Conservation (phyloP, 2,888 invertebrate genomes). For the Nudaria mundana region DNA sequence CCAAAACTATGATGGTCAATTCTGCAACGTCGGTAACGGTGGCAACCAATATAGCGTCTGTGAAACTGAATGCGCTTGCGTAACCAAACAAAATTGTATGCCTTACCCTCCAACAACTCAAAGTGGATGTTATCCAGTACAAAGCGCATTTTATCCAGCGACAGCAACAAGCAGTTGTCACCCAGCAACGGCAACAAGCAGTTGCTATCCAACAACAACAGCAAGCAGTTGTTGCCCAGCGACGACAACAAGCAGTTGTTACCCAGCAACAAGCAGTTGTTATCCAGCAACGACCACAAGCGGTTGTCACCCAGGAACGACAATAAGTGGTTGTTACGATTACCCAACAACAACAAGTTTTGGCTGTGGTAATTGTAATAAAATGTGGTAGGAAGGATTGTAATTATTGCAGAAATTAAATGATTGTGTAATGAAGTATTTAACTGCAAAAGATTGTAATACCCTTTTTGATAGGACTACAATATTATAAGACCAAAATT, state of each 20-base stretch:
- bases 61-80: slow-evolving; percentile 25
- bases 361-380: too few species aligned
- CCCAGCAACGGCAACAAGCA: slow-evolving; percentile 2
- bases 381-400: too few species aligned
- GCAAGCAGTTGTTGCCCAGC: background rate
- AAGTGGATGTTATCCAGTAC: background rate
- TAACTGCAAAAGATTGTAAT: too few species aligned
- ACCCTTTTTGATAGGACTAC: too few species aligned
- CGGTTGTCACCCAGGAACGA: too few species aligned
- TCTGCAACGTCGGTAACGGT: slow-evolving; percentile 14
- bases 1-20: slow-evolving; percentile 48
- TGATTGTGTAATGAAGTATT: too few species aligned
- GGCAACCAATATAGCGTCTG: slow-evolving; percentile 2
- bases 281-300: too few species aligned
- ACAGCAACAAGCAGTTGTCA: background rate
- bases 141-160: background rate
- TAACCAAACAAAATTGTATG: slow-evolving; percentile 15
- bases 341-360: too few species aligned
- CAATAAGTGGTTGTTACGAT: too few species aligned
- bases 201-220: background rate
- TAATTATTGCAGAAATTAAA: too few species aligned
- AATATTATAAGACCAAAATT: too few species aligned
- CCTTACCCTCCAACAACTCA: slow-evolving; percentile 5
- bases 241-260: background rate
- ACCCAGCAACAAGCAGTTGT: slow-evolving; percentile 6